These are phyloP conservation scores for Globodera rostochiensis DNA, from an alignment of 1,140 invertebrate species.

Conservation along the genomic window DNA sequence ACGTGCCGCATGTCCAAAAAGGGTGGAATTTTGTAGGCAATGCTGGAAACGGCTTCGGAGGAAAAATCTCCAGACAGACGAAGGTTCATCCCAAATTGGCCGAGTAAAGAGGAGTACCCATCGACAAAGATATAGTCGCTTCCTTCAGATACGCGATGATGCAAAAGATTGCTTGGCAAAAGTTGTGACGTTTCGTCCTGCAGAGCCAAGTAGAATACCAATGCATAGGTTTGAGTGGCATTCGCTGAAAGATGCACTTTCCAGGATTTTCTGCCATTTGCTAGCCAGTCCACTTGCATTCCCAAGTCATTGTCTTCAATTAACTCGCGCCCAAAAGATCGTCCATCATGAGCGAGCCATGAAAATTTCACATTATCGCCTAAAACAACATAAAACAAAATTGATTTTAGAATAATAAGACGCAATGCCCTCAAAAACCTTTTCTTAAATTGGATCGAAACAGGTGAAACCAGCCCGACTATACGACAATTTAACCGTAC, in stretches of 20 bases:
- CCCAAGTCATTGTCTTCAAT: conserved; percentile 74
- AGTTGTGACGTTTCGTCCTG: conserved; percentile 30
- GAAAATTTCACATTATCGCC: conserved; percentile 75
- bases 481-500: conserved; percentile 45
- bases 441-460: no score
- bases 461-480: no score
- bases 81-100: conserved; percentile 20
- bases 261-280: conserved; percentile 84
- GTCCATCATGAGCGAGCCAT: conserved; percentile 89
- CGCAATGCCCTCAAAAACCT: no score
- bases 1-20: conserved; percentile 29
- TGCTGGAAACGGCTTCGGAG: background rate
- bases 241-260: conserved; percentile 35
- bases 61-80: background rate
- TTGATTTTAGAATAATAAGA: no score
- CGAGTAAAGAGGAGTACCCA: background rate
- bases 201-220: conserved; percentile 45
- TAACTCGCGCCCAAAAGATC: conserved; percentile 85
- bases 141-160: background rate
- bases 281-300: conserved; percentile 81
- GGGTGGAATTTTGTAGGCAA: conserved; percentile 9
- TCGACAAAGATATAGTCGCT: conserved; percentile 14
- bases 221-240: conserved; percentile 12
- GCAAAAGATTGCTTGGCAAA: background rate
- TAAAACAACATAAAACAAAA: background rate